Evolutionary conservation across 2,797 vertebrate species (phyloP), one percentile per base, ranked within the genome.

Genomic region (Hapalemur alaotrensis): DNA sequence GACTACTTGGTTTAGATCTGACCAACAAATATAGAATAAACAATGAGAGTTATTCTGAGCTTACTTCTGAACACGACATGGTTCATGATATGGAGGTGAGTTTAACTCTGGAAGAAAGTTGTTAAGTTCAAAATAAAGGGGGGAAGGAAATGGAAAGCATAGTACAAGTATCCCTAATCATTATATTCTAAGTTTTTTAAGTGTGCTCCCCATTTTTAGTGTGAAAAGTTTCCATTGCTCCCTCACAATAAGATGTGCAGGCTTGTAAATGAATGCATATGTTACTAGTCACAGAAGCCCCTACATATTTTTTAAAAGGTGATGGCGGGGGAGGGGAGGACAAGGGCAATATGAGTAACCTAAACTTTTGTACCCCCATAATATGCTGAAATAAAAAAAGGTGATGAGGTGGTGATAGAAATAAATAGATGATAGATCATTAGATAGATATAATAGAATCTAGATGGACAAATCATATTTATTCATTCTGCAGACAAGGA

Each of bases 261-360:
- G 61, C 65, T 79, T 95, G 61, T 54, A 90, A 96, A 61, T 84
- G 14, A 93, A 88, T 70, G 38, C 52, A 72, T 70, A 63, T 85
- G 11, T 89, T 41, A 81, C 59, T 76, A 80, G 54, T 23, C 41
- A 91, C 41, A 88, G 35, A n/a, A 54, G 22, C 32, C 17, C 32
- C 43, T 54, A 69, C 0, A 38, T 48, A 35, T 65, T 91, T 80
- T 82, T 23, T 28, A 54, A 65, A 83, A 38, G 41, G 35, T 59
- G 17, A 35, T 50, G 2, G 43, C 2, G 43, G 43, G 43, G 43
- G 43, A 46, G 43, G 43, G 10, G 43, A 46, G 10, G 43, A 46
- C 43, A 46, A 46, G 43, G 43, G 43, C 43, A 46, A 46, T 46
- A 46, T 46, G 11, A 10, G 0, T 46, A 46, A 46, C 10, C 43